phyloP scores from a whole-genome alignment of 2,797 vertebrate species.

The Channa striata region DNA sequence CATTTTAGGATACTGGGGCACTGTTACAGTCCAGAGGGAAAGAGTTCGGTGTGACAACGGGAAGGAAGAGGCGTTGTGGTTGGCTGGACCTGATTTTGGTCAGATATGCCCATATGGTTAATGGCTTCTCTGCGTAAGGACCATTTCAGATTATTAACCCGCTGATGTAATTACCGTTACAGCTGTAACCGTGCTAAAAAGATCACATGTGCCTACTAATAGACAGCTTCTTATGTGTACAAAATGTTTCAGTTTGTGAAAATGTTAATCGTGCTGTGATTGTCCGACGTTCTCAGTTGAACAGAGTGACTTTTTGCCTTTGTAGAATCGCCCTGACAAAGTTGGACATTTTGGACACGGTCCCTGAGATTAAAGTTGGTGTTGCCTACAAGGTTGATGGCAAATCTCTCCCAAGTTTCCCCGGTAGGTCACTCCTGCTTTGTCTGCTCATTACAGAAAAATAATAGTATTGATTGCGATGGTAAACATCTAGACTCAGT shows the following conservation, averaged over 20 bases:
- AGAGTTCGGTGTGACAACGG: slow-evolving; percentile 88
- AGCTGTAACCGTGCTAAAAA: not conserved
- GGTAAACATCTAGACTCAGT: not conserved
- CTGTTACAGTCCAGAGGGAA: slow-evolving; percentile 84
- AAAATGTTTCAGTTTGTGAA: too few species aligned
- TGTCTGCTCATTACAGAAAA: not conserved
- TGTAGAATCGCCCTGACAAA: slow-evolving; percentile 88
- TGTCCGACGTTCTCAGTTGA: not conserved
- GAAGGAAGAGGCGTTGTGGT: slow-evolving; percentile 86
- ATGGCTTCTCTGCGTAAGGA: slow-evolving; percentile 88
- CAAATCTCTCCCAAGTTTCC: slow-evolving; percentile 84
- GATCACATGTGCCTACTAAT: too few species aligned
- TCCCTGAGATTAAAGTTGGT: slow-evolving; percentile 87
- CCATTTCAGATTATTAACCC: not conserved
- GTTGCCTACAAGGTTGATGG: slow-evolving; percentile 84
- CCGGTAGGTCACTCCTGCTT: slow-evolving; percentile 65
- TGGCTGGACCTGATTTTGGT: slow-evolving; percentile 89
- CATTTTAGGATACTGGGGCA: slow-evolving; percentile 77
- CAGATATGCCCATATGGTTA: slow-evolving; percentile 89
- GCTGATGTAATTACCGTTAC: not conserved
- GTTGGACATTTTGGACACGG: slow-evolving; percentile 87
- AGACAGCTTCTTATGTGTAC: too few species aligned
- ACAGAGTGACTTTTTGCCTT: not conserved
- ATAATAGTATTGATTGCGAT: not conserved
- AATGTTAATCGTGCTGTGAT: not conserved